phyloP scores from a whole-genome alignment of 2,888 invertebrate genomes.

The Incurvaria masculella region DNA sequence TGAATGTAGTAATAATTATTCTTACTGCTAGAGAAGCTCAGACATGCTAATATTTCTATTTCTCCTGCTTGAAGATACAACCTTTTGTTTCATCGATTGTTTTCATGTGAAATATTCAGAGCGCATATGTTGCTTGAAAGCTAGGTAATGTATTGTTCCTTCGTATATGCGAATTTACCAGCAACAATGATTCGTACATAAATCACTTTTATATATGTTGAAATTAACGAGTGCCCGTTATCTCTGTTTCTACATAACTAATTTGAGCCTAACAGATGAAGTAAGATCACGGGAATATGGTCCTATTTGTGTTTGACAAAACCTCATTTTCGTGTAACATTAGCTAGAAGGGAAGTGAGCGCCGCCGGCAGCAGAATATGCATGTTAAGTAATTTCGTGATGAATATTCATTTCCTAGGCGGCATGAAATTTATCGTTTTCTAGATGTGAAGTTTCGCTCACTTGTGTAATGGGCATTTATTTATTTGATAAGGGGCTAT shows the following conservation, averaged over 20 bases:
- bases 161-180: slow-evolving; percentile 45
- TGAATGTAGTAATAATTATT: no score
- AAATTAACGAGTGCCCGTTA: slow-evolving; percentile 49
- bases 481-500: neutral
- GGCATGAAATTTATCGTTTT: slow-evolving; percentile 59
- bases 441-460: slow-evolving; percentile 37
- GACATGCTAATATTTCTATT: no score
- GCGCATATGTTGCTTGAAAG: slow-evolving; percentile 54
- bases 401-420: slow-evolving; percentile 59
- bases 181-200: slow-evolving; percentile 59
- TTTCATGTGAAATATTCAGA: slow-evolving; percentile 54
- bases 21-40: no score
- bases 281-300: slow-evolving; percentile 30
- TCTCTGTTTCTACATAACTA: no score
- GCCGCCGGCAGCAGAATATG: slow-evolving; percentile 43
- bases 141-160: slow-evolving; percentile 56
- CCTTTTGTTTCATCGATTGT: slow-evolving; percentile 32
- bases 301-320: slow-evolving; percentile 28
- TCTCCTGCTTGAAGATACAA: no score
- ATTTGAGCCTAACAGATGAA: no score
- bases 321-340: neutral
- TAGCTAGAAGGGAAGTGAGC: neutral
- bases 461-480: neutral
- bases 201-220: slow-evolving; percentile 59
- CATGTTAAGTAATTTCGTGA: slow-evolving; percentile 58